Evolutionary conservation across 2,797 vertebrate species (phyloP).

Genomic region (Epinephelus awoara): DNA sequence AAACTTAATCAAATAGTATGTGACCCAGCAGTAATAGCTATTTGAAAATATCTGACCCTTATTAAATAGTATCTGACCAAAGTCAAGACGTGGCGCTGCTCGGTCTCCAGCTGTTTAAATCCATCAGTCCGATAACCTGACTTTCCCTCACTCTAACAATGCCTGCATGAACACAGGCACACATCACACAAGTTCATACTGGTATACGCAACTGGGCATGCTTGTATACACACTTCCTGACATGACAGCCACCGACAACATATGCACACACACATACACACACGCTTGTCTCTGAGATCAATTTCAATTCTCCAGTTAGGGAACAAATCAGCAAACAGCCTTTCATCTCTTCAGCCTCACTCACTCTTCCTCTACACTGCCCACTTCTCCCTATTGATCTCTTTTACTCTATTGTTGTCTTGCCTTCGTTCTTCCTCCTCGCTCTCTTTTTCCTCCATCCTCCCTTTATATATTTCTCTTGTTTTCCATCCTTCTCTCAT

Average conservation of each 20-base stretch:
- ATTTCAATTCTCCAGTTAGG: slow-evolving; percentile 82
- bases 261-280: slow-evolving; percentile 33
- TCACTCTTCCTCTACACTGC: slow-evolving; percentile 68
- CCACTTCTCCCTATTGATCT: slow-evolving; percentile 78
- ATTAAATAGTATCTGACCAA: slow-evolving; percentile 62
- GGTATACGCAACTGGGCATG: slow-evolving; percentile 32
- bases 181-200: slow-evolving; percentile 37
- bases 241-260: slow-evolving; percentile 41
- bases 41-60: slow-evolving; percentile 73
- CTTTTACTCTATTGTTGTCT: slow-evolving; percentile 64
- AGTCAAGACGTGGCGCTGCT: slow-evolving; percentile 38
- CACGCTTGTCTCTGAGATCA: slow-evolving; percentile 67
- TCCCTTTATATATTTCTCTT: slow-evolving; percentile 31
- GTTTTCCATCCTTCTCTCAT: slow-evolving; percentile 17
- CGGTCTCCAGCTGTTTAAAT: slow-evolving; percentile 52
- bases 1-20: slow-evolving; percentile 52
- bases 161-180: slow-evolving; percentile 39
- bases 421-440: slow-evolving; percentile 37
- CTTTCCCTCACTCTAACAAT: slow-evolving; percentile 25
- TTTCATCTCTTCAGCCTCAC: slow-evolving; percentile 77
- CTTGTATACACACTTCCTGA: slow-evolving; percentile 38
- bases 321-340: slow-evolving; percentile 76
- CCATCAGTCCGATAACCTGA: slow-evolving; percentile 44
- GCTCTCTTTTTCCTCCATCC: slow-evolving; percentile 22
- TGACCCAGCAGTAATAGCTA: slow-evolving; percentile 67